These are phyloP conservation scores for Cotesia glomerata DNA, from an alignment of 1,140 invertebrate genomes.

Conservation along the genomic window DNA sequence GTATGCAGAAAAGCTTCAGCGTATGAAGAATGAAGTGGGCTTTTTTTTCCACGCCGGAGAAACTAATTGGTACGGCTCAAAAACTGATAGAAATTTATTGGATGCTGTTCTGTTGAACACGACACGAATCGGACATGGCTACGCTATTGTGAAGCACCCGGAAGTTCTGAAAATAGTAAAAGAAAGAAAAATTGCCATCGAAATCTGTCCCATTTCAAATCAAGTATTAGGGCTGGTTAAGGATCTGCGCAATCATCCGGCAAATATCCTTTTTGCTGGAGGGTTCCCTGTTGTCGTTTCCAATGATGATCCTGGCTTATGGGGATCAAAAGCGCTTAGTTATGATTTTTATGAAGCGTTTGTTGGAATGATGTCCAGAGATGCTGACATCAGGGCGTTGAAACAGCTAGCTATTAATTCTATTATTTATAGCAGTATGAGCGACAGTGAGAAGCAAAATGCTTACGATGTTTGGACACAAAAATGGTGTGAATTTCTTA, in stretches of 20 bases:
- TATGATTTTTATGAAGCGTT: slow-evolving; percentile 87
- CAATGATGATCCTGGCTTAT: slow-evolving; percentile 81
- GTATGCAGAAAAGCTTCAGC: slow-evolving; percentile 60
- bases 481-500: slow-evolving; percentile 49
- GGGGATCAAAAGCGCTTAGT: slow-evolving; percentile 75
- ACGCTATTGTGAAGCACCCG: slow-evolving; percentile 80
- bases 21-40: slow-evolving; percentile 62
- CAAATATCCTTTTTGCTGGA: slow-evolving; percentile 69
- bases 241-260: slow-evolving; percentile 84
- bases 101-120: slow-evolving; percentile 82
- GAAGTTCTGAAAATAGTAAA: slow-evolving; percentile 68
- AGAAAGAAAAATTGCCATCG: slow-evolving; percentile 74
- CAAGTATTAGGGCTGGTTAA: slow-evolving; percentile 78
- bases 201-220: slow-evolving; percentile 83
- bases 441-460: slow-evolving; percentile 40
- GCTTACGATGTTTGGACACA: slow-evolving; percentile 46
- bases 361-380: slow-evolving; percentile 74
- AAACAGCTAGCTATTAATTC: slow-evolving; percentile 84
- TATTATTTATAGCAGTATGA: slow-evolving; percentile 67
- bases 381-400: slow-evolving; percentile 74
- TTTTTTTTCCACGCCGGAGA: slow-evolving; percentile 85
- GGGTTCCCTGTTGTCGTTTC: slow-evolving; percentile 70
- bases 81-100: slow-evolving; percentile 75
- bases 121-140: slow-evolving; percentile 67
- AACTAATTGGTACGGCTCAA: slow-evolving; percentile 75